Evolutionary conservation across 2,113 vertebrate species (phyloP).

Genomic region (Campylomormyrus numenius): DNA sequence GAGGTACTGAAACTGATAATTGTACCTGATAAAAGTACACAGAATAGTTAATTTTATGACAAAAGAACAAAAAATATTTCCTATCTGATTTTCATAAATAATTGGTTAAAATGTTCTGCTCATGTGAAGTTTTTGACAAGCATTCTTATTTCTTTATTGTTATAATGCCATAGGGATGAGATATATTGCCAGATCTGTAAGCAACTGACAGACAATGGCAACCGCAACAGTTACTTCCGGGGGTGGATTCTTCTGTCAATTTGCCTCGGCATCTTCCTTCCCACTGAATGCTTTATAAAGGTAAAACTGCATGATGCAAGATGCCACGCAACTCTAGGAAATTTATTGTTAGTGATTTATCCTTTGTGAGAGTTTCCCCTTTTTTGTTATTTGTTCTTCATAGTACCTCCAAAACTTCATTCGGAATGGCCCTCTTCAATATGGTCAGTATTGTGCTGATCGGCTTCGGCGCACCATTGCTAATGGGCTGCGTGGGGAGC

Average conservation of each 20-base stretch:
- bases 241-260: constrained; percentile 87
- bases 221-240: constrained; percentile 59
- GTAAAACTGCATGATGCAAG: constrained; percentile 44
- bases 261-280: constrained; percentile 85
- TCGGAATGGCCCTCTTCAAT: constrained; percentile 57
- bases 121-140: not conserved
- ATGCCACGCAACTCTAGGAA: not conserved
- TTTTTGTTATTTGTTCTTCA: constrained; percentile 19
- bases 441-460: constrained; percentile 66
- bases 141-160: not conserved
- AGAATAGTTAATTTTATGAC: not conserved
- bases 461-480: constrained; percentile 63
- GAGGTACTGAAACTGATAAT: constrained; percentile 56
- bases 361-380: not conserved
- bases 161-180: constrained; percentile 72
- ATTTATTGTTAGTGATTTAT: not conserved
- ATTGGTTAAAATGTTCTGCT: not conserved
- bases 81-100: not conserved
- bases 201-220: constrained; percentile 76
- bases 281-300: constrained; percentile 72
- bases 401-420: constrained; percentile 84
- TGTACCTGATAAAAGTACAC: not conserved
- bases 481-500: constrained; percentile 73
- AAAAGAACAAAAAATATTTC: not conserved
- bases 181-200: constrained; percentile 98